Percentiles rank a stretch among this genome's conserved stretches.
Evolutionary conservation across 2,888 invertebrate genomes (phyloP).

Genomic region (Agapetus fuscipes): DNA sequence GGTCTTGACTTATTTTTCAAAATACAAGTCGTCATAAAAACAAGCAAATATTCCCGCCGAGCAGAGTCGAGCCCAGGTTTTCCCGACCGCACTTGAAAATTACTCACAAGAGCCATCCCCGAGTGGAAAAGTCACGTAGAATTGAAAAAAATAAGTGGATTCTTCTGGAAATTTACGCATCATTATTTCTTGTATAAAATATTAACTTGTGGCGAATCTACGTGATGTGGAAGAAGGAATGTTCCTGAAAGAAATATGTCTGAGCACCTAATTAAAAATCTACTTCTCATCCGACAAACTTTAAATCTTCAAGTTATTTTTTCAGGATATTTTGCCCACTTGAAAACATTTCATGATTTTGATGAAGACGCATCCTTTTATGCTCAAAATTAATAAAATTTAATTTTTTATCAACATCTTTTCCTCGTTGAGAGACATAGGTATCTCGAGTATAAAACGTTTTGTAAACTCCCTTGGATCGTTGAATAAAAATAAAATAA

Average conservation of each 20-base stretch:
- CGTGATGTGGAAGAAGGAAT: background rate
- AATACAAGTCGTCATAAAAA: conserved; percentile 11
- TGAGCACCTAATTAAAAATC: no score
- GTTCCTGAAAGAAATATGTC: background rate
- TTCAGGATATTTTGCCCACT: no score
- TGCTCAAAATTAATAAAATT: no score
- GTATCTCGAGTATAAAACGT: no score
- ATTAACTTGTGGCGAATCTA: background rate
- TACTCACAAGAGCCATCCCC: conserved; percentile 7
- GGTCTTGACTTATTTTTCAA: conserved; percentile 4
- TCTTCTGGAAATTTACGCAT: background rate
- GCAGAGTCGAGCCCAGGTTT: conserved; percentile 3
- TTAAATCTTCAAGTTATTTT: no score
- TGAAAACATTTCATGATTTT: no score
- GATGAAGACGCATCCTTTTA: no score
- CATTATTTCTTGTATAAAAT: background rate
- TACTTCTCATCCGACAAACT: no score
- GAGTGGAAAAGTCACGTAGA: conserved; percentile 3
- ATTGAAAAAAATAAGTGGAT: conserved; percentile 2
- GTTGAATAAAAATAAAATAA: no score
- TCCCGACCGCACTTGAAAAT: conserved; percentile 14
- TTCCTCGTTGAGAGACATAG: no score
- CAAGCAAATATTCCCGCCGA: conserved; percentile 9
- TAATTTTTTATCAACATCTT: no score
- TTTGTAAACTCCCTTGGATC: no score